phyloP scores from a whole-genome alignment of 2,113 vertebrate species.

The Copsychus sechellarum region DNA sequence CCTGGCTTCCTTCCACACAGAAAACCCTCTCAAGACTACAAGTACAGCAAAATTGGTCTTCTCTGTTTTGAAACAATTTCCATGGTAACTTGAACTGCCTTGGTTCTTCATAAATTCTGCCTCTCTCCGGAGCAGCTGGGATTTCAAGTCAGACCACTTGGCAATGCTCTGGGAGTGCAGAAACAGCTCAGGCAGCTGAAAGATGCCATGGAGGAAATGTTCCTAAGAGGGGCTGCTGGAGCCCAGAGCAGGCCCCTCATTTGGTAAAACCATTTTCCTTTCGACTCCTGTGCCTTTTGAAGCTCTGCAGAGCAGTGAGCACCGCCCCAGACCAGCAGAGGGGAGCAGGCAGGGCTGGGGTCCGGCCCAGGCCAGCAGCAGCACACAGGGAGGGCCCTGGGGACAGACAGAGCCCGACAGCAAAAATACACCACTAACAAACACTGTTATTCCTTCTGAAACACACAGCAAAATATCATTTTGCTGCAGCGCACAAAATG shows the following conservation, averaged over 20 bases:
- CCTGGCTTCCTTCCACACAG: neutral
- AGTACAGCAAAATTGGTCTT: neutral
- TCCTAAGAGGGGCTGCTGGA: neutral
- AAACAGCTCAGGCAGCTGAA: neutral
- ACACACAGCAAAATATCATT: neutral
- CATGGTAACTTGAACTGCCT: neutral
- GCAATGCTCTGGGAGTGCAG: neutral
- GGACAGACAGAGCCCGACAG: fast-evolving
- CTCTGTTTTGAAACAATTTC: neutral
- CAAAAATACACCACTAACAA: neutral
- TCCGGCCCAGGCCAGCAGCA: neutral
- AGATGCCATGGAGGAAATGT: neutral
- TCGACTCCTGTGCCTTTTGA: fast-evolving
- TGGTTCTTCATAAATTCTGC: neutral
- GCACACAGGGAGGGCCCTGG: fast-evolving
- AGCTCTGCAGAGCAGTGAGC: fast-evolving
- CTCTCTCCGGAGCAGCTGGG: neutral
- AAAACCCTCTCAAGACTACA: neutral
- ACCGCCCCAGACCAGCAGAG: too few species aligned
- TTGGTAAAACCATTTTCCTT: neutral
- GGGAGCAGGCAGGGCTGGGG: neutral
- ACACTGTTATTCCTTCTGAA: neutral
- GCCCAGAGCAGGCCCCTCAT: neutral
- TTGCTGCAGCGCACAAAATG: neutral
- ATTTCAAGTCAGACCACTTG: neutral